phyloP scores from a whole-genome alignment of 2,888 invertebrate species.

The Synanthedon vespiformis region DNA sequence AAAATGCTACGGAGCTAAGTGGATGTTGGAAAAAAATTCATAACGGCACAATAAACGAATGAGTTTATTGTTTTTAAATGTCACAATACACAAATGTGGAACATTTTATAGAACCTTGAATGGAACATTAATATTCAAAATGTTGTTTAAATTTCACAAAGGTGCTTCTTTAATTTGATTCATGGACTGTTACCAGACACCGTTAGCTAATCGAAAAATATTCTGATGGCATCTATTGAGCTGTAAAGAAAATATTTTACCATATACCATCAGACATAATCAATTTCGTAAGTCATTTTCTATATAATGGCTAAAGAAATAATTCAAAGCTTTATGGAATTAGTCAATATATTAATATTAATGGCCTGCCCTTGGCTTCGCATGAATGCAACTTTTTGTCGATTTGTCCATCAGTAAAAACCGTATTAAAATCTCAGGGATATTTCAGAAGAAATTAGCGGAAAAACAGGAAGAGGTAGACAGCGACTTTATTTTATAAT shows the following conservation, averaged over 20 bases:
- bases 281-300: no score
- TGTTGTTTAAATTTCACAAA: constrained; percentile 43
- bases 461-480: no score
- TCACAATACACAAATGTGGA: constrained; percentile 5
- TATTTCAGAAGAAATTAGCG: no score
- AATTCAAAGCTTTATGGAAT: no score
- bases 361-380: no score
- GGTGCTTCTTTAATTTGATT: constrained; percentile 34
- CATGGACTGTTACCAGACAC: constrained; percentile 34
- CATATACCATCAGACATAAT: no score
- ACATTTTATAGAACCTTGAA: constrained; percentile 41
- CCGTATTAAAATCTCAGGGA: no score
- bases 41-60: neutral
- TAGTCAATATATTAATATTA: no score
- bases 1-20: neutral
- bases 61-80: neutral
- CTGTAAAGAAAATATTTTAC: constrained; percentile 18
- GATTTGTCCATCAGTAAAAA: no score
- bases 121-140: constrained; percentile 47
- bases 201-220: constrained; percentile 44
- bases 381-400: no score
- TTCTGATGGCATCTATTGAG: constrained; percentile 46
- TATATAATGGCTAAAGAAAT: no score
- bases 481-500: no score
- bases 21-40: neutral